Evolutionary conservation across 1,140 invertebrate genomes (phyloP), one percentile per base, ranked within the genome.

Genomic region (Drosophila subobscura): DNA sequence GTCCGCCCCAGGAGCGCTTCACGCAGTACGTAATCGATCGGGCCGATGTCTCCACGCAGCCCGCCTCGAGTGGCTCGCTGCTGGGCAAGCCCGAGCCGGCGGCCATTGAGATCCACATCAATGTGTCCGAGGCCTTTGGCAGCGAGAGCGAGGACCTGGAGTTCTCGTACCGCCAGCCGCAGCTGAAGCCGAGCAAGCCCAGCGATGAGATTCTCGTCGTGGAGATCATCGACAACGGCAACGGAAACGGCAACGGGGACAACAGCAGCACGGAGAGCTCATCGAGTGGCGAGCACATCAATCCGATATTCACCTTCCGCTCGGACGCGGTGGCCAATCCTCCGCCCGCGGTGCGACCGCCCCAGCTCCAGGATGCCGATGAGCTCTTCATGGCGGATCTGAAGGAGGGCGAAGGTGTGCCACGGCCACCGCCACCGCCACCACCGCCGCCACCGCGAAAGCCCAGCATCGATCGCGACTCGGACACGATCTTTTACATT

Each of bases 401-500:
- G 0, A 74, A 70, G 23, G 70, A 57, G 5, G 50, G 47, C 1
- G n/a, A 57, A 20, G 42, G 68, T 0, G 50, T 63, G 46, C 70
- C 71, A 2, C 54, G 72, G 0, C 60, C 70, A 22, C 71, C 71
- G 33, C 79, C 68, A 0, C 66, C 72, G 0, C 67, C 66, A 2
- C 75, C 67, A 4, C 78, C 78, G 5, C 70, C 79, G 3, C 60
- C 75, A 7, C 85, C 80, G 5, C 65, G 71, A 1, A 73, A 83
- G 22, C 78, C 78, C 8, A 73, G 50, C 22, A 83, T 91, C 16
- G 91, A 91, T 55, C 77, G 90, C 6, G 91, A 92, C 51, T 91
- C 90, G 2, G 91, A 92, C 57, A 92, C 91, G 0, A 91, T 92
- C 33, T 92, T 92, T 50, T 92, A 92, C 45, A 92, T 92, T 1